Evolutionary conservation across 1,140 invertebrate species (phyloP).

Genomic region (Hylaeus volcanicus): DNA sequence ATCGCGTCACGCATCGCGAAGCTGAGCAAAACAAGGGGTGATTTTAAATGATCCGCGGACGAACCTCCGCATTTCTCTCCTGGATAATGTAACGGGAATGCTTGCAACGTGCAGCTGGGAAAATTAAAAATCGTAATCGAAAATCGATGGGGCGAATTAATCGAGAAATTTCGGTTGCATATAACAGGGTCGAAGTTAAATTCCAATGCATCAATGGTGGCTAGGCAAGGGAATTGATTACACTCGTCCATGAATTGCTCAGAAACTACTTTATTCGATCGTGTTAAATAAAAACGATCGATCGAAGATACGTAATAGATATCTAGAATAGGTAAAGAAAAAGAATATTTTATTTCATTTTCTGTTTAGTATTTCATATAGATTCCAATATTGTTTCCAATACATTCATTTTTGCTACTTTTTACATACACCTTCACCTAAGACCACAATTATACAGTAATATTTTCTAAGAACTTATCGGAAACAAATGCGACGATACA

Average conservation of each 20-base stretch:
- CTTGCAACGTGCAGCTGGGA: constrained; percentile 41
- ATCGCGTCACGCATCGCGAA: constrained; percentile 36
- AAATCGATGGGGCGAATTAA: constrained; percentile 38
- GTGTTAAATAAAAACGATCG: no score
- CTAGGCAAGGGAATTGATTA: no score
- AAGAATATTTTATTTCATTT: no score
- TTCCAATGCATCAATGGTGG: background rate
- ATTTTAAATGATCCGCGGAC: constrained; percentile 38
- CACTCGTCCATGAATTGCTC: no score
- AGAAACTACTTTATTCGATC: no score
- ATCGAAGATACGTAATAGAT: no score
- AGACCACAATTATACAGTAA: background rate
- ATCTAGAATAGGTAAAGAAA: no score
- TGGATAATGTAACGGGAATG: constrained; percentile 53
- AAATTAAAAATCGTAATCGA: constrained; percentile 50
- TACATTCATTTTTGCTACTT: no score
- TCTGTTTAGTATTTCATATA: no score
- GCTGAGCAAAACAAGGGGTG: constrained; percentile 17
- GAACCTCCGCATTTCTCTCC: constrained; percentile 51
- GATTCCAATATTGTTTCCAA: no score
- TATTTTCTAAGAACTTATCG: background rate
- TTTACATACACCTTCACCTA: background rate
- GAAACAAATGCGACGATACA: background rate
- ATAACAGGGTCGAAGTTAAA: background rate
- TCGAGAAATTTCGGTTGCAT: background rate